These are phyloP conservation scores for Ormia ochracea DNA, from an alignment of 2,888 invertebrate genomes.

Conservation along the genomic window DNA sequence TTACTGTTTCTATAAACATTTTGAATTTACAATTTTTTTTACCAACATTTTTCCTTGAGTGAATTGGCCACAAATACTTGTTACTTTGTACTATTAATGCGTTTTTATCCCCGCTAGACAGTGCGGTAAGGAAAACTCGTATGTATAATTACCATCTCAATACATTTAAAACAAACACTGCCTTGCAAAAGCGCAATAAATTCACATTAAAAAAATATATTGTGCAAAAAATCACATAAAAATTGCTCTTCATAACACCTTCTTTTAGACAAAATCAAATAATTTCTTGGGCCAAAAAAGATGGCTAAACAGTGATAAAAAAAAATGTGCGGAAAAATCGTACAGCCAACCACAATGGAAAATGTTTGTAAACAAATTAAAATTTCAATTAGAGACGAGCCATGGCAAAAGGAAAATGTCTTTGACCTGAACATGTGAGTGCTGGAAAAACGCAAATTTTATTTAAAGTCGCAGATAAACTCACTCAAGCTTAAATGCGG, in stretches of 20 bases:
- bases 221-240: slow-evolving; percentile 75
- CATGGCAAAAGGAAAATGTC: slow-evolving; percentile 38
- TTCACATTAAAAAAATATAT: slow-evolving; percentile 56
- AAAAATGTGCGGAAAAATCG: neutral
- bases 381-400: slow-evolving; percentile 30
- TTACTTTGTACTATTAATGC: slow-evolving; percentile 40
- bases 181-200: slow-evolving; percentile 42
- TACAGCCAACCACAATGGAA: slow-evolving; percentile 25
- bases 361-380: slow-evolving; percentile 6
- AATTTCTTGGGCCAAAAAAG: slow-evolving; percentile 42
- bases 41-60: slow-evolving; percentile 29
- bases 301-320: slow-evolving; percentile 58
- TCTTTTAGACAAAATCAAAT: slow-evolving; percentile 58
- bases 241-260: slow-evolving; percentile 73
- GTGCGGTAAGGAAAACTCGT: slow-evolving; percentile 20
- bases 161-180: slow-evolving; percentile 27
- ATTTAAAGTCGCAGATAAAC: slow-evolving; percentile 32
- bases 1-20: too few species aligned
- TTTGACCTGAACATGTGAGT: slow-evolving; percentile 52
- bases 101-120: slow-evolving; percentile 32
- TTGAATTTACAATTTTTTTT: too few species aligned
- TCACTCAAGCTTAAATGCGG: slow-evolving; percentile 54
- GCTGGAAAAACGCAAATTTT: slow-evolving; percentile 20
- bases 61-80: slow-evolving; percentile 38
- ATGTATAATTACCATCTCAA: slow-evolving; percentile 56